These are phyloP conservation scores for Boulengerochromis microlepis DNA, from an alignment of 2,113 vertebrate genomes.

Conservation along the genomic window DNA sequence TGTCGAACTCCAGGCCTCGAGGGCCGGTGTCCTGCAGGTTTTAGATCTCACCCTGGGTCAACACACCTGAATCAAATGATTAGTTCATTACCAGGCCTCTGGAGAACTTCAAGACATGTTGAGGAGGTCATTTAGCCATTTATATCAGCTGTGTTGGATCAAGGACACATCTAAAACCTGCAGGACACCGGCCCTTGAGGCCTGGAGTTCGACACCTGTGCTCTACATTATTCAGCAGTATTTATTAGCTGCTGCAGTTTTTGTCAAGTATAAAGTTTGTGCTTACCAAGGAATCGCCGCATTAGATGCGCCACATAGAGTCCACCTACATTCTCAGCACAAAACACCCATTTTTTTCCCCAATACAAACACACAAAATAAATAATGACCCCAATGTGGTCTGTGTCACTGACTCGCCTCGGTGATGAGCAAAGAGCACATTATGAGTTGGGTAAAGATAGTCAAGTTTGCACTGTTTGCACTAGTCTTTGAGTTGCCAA, in stretches of 20 bases:
- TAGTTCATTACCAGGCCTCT: too few relatives aligned
- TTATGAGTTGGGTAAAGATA: not conserved
- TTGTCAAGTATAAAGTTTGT: not conserved
- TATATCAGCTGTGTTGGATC: too few relatives aligned
- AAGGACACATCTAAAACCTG: not conserved
- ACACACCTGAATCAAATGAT: too few relatives aligned
- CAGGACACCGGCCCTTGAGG: not conserved
- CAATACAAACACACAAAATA: not conserved
- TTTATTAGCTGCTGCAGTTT: not conserved
- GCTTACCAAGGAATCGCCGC: not conserved
- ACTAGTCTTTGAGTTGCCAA: not conserved
- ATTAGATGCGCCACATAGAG: not conserved
- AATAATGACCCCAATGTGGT: not conserved
- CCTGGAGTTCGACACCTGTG: not conserved
- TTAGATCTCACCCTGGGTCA: too few relatives aligned
- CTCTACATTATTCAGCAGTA: not conserved
- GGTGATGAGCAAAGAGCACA: not conserved
- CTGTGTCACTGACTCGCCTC: not conserved
- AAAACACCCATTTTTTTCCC: fast-evolving
- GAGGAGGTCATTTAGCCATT: too few relatives aligned
- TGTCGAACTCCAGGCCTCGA: too few relatives aligned
- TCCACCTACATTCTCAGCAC: not conserved
- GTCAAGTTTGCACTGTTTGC: not conserved
- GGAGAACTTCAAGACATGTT: too few relatives aligned
- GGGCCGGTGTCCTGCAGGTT: too few relatives aligned